Base-by-base conservation (phyloP, 2,888 invertebrate species). In the Tenthredo amoena region DNA sequence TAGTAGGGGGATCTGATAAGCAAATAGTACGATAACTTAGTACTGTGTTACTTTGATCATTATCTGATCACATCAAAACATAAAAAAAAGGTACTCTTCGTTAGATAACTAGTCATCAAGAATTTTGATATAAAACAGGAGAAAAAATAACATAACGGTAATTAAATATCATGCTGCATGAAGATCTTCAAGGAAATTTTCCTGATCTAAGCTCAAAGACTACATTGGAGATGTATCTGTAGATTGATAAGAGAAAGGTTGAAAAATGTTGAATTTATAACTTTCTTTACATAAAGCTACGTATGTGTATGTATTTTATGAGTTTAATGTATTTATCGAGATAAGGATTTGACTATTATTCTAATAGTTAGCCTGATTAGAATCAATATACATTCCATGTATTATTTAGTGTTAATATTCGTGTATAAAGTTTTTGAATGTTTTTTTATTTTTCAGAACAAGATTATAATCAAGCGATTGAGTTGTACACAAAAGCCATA, bases 401-500 rank as follows among this genome's bases (percentile, higher is more conserved):
- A 18, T 71, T 74, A 76, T 34, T 79, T 84, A 7, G 31, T 31
- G 62, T 31, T 62, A 0, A 2, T 15, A 31, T 4, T 31, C 6
- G 18, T 15, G 31, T 26, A 18, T 74, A 43, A 74, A 2, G n/a
- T 71, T 65, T 34, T 72, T 74, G 47, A 6, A 37, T 40, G 31
- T 21, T 34, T 43, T 18, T 37, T 10, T 91, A 91, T 89, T 93
- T 95, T 96, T 90, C 95, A 99, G 99, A 97, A 91, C 97, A 98
- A 95, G 96, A 97, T 91, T 99, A 97, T 94, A 95, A 96, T 91
- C 95, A 96, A 93, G 99, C 99, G 86, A 98, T 99, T 91, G 97
- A 97, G 87, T 95, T 97, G 89, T 98, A 98, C 93, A 95, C 97
- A 89, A 95, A 97, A 95, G 99, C 99, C 89, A 99, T 99, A 94